Conservation (phyloP, 2,888 invertebrate species). For the Epistrophe eligans region DNA sequence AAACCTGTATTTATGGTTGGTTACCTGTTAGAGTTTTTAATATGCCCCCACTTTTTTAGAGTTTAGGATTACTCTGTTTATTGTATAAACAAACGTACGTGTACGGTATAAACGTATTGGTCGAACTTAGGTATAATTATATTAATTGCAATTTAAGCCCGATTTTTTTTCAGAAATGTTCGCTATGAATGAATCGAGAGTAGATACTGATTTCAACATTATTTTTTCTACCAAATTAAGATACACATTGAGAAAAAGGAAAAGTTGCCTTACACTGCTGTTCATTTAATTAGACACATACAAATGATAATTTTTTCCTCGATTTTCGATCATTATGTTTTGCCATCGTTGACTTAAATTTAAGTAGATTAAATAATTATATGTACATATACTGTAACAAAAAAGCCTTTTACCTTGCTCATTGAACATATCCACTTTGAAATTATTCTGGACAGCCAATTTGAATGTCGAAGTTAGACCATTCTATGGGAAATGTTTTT, state of each 20-base stretch:
- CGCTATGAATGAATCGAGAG: constrained; percentile 18
- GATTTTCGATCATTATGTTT: too few relatives aligned
- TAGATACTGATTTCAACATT: constrained; percentile 23
- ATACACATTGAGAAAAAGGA: constrained; percentile 43
- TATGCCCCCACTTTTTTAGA: constrained; percentile 8
- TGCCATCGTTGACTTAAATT: too few relatives aligned
- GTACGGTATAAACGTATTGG: not conserved
- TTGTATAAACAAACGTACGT: not conserved
- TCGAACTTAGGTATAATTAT: not conserved
- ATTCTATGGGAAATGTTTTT: too few relatives aligned
- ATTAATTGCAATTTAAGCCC: not conserved
- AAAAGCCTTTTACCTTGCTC: too few relatives aligned
- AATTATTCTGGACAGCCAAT: too few relatives aligned
- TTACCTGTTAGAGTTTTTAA: constrained; percentile 28
- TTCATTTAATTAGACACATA: not conserved
- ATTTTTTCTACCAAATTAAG: constrained; percentile 26
- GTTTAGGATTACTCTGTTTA: constrained; percentile 5
- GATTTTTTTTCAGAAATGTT: constrained; percentile 15
- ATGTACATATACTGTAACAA: too few relatives aligned
- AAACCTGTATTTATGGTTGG: constrained; percentile 28
- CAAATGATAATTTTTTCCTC: not conserved
- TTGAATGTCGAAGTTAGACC: too few relatives aligned
- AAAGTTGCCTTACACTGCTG: constrained; percentile 10
- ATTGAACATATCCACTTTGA: too few relatives aligned
- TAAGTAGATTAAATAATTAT: too few relatives aligned